These are phyloP conservation scores for Microcebus lehilahytsara DNA, from an alignment of 2,113 vertebrate species.

Conservation along the genomic window DNA sequence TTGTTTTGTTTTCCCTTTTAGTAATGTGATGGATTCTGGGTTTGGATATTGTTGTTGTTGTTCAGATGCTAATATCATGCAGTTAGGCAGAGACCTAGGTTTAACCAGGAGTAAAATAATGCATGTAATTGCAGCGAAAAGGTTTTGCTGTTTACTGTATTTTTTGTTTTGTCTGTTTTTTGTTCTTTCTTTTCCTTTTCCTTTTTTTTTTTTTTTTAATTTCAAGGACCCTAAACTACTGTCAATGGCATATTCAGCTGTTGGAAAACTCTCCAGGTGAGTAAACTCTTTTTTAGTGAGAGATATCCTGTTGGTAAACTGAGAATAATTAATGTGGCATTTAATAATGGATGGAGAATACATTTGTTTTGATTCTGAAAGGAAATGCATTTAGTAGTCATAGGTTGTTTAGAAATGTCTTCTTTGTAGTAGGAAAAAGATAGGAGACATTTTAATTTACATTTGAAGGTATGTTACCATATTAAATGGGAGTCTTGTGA, in stretches of 20 bases:
- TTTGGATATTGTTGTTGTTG: background rate
- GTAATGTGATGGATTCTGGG: conserved; percentile 12
- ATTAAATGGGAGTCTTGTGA: conserved; percentile 35
- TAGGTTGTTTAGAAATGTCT: conserved; percentile 19
- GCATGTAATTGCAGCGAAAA: conserved; percentile 57
- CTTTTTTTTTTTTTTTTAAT: conserved; percentile 32
- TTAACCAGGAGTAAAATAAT: conserved; percentile 61
- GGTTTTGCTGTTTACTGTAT: conserved; percentile 69
- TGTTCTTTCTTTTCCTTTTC: conserved; percentile 35
- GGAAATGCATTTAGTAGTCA: conserved; percentile 32
- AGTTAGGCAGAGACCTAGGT: background rate
- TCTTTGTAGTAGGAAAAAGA: conserved; percentile 28
- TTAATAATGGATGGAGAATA: conserved; percentile 49
- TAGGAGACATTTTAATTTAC: conserved; percentile 27
- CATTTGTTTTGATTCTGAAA: conserved; percentile 42
- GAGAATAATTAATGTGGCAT: conserved; percentile 41
- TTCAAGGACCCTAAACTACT: conserved; percentile 95
- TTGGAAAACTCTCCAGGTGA: conserved; percentile 98
- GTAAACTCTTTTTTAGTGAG: conserved; percentile 70
- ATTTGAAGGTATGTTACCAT: background rate
- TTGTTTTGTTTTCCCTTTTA: conserved; percentile 50
- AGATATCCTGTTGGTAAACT: conserved; percentile 41
- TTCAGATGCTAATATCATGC: conserved; percentile 3
- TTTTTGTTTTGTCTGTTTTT: conserved; percentile 65
- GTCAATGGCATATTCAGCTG: conserved; percentile 96